phyloP scores from a whole-genome alignment of 2,113 vertebrate genomes.

The Bothrops jararaca region DNA sequence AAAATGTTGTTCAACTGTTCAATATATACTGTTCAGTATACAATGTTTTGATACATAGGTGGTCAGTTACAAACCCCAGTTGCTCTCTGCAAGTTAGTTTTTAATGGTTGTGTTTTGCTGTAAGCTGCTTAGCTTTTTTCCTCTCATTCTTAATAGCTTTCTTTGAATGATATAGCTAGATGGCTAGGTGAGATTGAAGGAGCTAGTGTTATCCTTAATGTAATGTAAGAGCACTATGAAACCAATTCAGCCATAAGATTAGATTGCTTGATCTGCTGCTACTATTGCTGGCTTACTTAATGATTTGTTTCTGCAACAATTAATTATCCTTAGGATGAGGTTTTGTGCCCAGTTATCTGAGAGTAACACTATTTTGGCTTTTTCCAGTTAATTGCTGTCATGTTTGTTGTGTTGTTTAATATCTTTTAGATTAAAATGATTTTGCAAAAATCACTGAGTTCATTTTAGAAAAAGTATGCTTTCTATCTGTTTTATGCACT shows the following conservation, averaged over 20 bases:
- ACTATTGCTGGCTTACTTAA: conserved; percentile 27
- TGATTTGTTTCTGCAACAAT: conserved; percentile 33
- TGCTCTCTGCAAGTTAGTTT: neutral
- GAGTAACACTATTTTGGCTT: neutral
- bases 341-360: neutral
- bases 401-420: neutral
- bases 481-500: neutral
- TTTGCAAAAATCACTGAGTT: neutral
- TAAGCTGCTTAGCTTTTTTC: conserved; percentile 15
- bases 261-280: conserved; percentile 23
- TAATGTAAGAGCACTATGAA: conserved; percentile 25
- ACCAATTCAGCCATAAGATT: conserved; percentile 32
- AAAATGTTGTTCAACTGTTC: neutral
- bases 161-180: conserved; percentile 28
- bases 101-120: neutral
- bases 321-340: neutral
- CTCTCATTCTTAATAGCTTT: conserved; percentile 11
- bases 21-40: neutral
- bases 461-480: neutral
- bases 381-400: neutral
- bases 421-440: neutral
- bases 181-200: conserved; percentile 33
- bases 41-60: neutral
- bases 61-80: neutral
- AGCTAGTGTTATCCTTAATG: conserved; percentile 21